Evolutionary conservation across 53 echinoderm and acorn worm species (phyloP).

Genomic region (Crossaster papposus): DNA sequence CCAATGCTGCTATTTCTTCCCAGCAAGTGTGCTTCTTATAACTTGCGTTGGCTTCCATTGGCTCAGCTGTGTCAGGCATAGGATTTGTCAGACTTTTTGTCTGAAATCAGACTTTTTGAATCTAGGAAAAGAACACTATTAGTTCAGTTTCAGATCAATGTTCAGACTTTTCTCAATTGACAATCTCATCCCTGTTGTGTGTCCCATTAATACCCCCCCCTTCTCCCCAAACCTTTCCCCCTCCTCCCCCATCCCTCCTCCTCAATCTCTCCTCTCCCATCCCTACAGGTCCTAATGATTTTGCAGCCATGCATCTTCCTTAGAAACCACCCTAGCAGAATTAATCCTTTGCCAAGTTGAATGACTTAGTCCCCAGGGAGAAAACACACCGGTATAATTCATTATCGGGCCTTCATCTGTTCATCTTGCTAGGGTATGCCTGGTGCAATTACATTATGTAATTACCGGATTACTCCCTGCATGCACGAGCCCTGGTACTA

Average conservation of each 20-base stretch:
- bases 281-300: slow-evolving; percentile 7
- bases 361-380: slow-evolving; percentile 13
- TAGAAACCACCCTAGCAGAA: slow-evolving; percentile 36
- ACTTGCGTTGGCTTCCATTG: no score
- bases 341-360: slow-evolving; percentile 48
- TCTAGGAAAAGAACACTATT: no score
- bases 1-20: no score
- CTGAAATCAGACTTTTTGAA: no score
- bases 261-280: background rate
- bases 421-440: background rate
- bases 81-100: no score
- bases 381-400: background rate
- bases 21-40: no score
- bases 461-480: no score
- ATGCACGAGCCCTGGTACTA: background rate
- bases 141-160: no score
- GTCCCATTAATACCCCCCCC: background rate
- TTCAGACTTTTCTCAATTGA: no score
- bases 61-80: no score
- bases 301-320: background rate
- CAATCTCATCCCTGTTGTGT: background rate
- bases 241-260: background rate
- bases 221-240: background rate
- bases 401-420: slow-evolving; percentile 3
- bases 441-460: background rate